A percentile compares a stretch with the other conserved stretches of the same genome.
Evolutionary conservation across 1,140 invertebrate genomes (phyloP).

Genomic region (Drosophila littoralis): DNA sequence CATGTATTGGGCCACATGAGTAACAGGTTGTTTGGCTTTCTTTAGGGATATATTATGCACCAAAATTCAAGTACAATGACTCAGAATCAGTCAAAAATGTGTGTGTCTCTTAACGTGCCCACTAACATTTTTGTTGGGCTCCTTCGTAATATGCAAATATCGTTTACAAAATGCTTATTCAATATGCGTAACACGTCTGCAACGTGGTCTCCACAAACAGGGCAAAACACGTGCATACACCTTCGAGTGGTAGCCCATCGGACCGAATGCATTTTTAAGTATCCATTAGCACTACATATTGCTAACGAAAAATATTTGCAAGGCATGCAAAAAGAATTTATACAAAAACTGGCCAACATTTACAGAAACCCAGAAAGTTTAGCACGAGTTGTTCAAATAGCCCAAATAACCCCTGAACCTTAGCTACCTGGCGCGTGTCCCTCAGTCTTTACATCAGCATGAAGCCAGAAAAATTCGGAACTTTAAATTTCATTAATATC

Average conservation of each 20-base stretch:
- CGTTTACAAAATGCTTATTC: slow-evolving; percentile 29
- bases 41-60: slow-evolving; percentile 24
- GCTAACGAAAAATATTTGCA: not conserved
- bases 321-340: not conserved
- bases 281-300: slow-evolving; percentile 57
- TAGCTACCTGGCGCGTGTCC: too few relatives aligned
- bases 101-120: slow-evolving; percentile 33
- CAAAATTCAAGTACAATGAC: slow-evolving; percentile 44
- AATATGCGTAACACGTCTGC: slow-evolving; percentile 39
- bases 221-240: slow-evolving; percentile 59
- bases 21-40: slow-evolving; percentile 37
- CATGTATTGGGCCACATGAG: slow-evolving; percentile 66
- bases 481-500: too few relatives aligned
- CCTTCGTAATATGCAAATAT: slow-evolving; percentile 50
- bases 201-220: slow-evolving; percentile 50
- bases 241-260: slow-evolving; percentile 1
- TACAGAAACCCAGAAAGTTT: too few relatives aligned
- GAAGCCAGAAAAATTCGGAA: too few relatives aligned
- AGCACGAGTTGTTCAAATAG: too few relatives aligned
- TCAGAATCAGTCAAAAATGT: slow-evolving; percentile 31
- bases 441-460: too few relatives aligned
- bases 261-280: slow-evolving; percentile 54
- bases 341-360: too few relatives aligned
- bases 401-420: too few relatives aligned
- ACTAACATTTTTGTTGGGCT: slow-evolving; percentile 54